phyloP scores from a whole-genome alignment of 1,140 invertebrate species.

The Helicoverpa zea region DNA sequence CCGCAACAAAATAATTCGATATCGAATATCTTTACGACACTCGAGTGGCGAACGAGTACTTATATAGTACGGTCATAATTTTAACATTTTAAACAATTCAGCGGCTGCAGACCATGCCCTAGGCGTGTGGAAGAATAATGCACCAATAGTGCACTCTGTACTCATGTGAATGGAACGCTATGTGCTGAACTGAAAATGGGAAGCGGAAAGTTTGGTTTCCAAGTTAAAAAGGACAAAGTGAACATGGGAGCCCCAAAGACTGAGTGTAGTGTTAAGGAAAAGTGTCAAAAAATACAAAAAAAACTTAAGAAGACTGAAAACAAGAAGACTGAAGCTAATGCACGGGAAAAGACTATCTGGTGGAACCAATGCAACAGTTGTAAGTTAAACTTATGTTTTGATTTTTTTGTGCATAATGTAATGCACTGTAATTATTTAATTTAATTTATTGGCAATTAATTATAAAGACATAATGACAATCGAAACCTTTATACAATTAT shows the following conservation, averaged over 20 bases:
- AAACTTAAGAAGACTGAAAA: slow-evolving; percentile 84
- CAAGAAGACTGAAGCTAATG: slow-evolving; percentile 76
- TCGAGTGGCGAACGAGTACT: slow-evolving; percentile 63
- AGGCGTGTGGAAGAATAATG: slow-evolving; percentile 64
- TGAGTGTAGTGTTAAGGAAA: slow-evolving; percentile 85
- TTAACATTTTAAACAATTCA: slow-evolving; percentile 65
- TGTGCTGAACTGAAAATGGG: slow-evolving; percentile 75
- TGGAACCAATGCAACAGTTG: slow-evolving; percentile 83
- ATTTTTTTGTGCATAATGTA: neutral
- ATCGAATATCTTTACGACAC: slow-evolving; percentile 81
- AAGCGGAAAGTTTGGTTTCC: slow-evolving; percentile 78
- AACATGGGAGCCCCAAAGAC: slow-evolving; percentile 69
- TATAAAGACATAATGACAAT: no score
- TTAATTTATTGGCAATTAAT: neutral
- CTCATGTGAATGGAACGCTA: slow-evolving; percentile 54
- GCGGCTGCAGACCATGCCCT: slow-evolving; percentile 60
- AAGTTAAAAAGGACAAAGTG: slow-evolving; percentile 79
- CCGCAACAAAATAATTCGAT: slow-evolving; percentile 79
- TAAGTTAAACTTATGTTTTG: slow-evolving; percentile 63
- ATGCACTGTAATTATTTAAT: neutral
- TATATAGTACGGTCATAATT: slow-evolving; percentile 62
- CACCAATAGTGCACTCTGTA: slow-evolving; percentile 53
- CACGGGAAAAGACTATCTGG: slow-evolving; percentile 81
- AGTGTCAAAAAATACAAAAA: slow-evolving; percentile 80
- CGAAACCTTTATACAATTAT: no score